A percentile compares a stretch with the other conserved stretches of the same genome.
Conservation (phyloP, 2,888 invertebrate genomes). For the Microplitis manilae region DNA sequence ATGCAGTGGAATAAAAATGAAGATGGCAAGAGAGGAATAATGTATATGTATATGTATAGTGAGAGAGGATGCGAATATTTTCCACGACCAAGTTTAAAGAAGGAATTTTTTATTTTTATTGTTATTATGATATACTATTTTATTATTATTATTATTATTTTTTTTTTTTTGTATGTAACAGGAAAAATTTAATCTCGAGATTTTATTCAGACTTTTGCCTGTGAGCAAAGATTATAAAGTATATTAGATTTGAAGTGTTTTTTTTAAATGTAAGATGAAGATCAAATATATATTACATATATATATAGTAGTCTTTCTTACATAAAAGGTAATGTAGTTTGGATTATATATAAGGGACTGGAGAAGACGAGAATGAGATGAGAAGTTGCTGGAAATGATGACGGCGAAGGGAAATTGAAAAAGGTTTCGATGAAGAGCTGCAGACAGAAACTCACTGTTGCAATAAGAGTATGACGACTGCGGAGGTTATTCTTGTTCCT, state of each 20-base stretch:
- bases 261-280: conserved; percentile 6
- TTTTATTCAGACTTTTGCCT: background rate
- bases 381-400: conserved; percentile 8
- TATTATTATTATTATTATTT: background rate
- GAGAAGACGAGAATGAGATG: background rate
- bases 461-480: conserved; percentile 18
- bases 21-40: conserved; percentile 23
- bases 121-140: background rate
- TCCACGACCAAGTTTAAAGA: background rate
- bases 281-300: background rate
- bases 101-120: background rate
- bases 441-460: background rate
- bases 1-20: conserved; percentile 37
- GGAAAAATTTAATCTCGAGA: conserved; percentile 6
- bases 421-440: conserved; percentile 24
- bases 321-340: conserved; percentile 1
- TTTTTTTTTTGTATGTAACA: conserved; percentile 1
- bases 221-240: background rate
- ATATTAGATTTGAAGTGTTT: background rate
- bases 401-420: conserved; percentile 41
- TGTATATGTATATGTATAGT: background rate
- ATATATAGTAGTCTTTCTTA: background rate
- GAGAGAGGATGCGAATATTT: conserved; percentile 24
- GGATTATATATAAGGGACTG: background rate
- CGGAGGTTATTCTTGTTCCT: background rate